Evolutionary conservation across 1,140 invertebrate genomes (phyloP), one percentile per base, ranked within the genome.

Genomic region (Drosophila pruinosa): DNA sequence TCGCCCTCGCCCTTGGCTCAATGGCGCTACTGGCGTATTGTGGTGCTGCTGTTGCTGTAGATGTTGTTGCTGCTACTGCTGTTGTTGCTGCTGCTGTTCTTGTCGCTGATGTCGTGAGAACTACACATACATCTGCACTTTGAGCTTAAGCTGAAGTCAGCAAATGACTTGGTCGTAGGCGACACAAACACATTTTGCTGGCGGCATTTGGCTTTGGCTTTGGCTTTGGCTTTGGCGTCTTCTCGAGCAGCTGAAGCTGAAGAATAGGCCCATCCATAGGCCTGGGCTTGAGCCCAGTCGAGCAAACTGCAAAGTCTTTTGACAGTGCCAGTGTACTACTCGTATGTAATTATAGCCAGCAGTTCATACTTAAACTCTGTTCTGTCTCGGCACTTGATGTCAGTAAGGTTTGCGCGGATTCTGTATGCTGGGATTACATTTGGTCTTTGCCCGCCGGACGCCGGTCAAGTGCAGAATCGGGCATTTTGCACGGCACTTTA

Each of bases 381-480:
- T 34, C 31, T 34, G 31, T 34, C 62, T 58, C 31, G 62, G 12
- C 54, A 67, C 69, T 72, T 67, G 45, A 72, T 67, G 69, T 62
- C 70, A 61, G 81, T 64, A 47, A 56, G 34, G 62, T 58, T 47
- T 56, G 47, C 3, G 38, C n/a, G 36, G 47, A 50, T 50, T 31
- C 47, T 19, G 47, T 50, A 15, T 14, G 10, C 10, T n/a, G 47
- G 31, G n/a, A 34, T 10, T 10, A 28, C 26, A 31, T 7, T 31
- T 2, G 45, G 45, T 17, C 38, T 62, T 45, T 45, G 24, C 6
- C 43, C 10, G 41, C 17, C 53, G 53, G 52, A 54, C 81, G 63
- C 36, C 83, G 82, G 82, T 86, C 82, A 86, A 86, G 78, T 86
- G 82, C 74, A 76, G 78, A 86, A 88, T 82, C 78, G 67, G 45